Percentiles rank a stretch among this genome's conserved stretches.
phyloP scores from a whole-genome alignment of 1,140 invertebrate genomes.

The Branchinecta lindahli region DNA sequence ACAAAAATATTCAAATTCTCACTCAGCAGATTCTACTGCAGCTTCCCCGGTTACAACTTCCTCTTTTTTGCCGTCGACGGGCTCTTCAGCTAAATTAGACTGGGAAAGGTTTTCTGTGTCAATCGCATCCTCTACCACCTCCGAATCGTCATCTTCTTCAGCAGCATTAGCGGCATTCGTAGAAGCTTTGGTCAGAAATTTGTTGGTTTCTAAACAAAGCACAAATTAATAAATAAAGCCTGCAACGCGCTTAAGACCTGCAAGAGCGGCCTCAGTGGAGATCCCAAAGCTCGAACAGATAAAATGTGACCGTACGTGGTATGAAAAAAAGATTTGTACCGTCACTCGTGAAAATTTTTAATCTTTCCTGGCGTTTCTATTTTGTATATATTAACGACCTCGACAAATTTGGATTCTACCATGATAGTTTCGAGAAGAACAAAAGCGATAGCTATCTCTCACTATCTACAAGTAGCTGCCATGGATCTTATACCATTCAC shows the following conservation, averaged over 20 bases:
- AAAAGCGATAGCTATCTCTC: too few species aligned
- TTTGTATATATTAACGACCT: too few species aligned
- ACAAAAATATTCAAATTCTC: neutral
- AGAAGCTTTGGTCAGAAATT: slow-evolving; percentile 20
- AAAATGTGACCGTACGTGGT: too few species aligned
- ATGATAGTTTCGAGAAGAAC: too few species aligned
- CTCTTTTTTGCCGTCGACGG: neutral
- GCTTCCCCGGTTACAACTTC: slow-evolving; percentile 13
- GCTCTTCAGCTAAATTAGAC: neutral
- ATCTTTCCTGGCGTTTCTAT: too few species aligned
- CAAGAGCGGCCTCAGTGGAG: too few species aligned
- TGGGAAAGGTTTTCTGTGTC: neutral
- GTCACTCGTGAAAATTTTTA: too few species aligned
- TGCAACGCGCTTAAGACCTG: neutral
- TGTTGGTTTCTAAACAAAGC: slow-evolving; percentile 25
- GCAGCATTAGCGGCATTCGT: neutral
- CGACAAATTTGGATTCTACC: too few species aligned
- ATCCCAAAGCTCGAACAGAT: too few species aligned
- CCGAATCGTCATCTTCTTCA: slow-evolving; percentile 11
- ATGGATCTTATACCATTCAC: too few species aligned
- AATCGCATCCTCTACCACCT: neutral
- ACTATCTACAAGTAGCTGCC: too few species aligned
- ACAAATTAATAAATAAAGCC: slow-evolving; percentile 16
- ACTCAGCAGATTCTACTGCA: neutral
- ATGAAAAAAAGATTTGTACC: too few species aligned